A percentile compares a stretch with the other conserved stretches of the same genome.
These are phyloP conservation scores for Saccopteryx bilineata DNA, from an alignment of 2,113 vertebrate species.

Conservation along the genomic window DNA sequence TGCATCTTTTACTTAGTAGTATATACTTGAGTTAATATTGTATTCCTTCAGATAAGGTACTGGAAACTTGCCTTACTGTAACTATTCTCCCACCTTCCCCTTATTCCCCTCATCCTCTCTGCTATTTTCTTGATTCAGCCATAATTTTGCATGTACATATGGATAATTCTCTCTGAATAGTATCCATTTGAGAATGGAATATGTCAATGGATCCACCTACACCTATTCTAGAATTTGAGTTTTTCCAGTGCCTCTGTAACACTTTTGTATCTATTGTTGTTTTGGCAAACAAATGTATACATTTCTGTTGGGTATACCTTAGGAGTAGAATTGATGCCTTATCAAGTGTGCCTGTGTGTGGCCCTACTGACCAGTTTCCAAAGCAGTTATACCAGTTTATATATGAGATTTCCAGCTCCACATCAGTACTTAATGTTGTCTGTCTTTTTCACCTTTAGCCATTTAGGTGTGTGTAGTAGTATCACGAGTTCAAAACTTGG, in stretches of 20 bases:
- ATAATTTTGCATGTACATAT: not conserved
- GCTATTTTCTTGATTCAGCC: not conserved
- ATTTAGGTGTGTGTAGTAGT: conserved; percentile 17
- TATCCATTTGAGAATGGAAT: conserved; percentile 17
- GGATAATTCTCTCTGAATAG: not conserved
- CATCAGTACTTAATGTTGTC: not conserved
- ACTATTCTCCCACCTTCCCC: not conserved
- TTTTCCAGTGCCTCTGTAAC: not conserved
- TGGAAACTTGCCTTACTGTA: conserved; percentile 12
- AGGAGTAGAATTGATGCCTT: not conserved
- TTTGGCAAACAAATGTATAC: not conserved
- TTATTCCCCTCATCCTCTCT: not conserved
- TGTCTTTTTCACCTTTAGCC: not conserved
- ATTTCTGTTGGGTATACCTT: not conserved
- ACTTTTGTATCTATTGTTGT: not conserved
- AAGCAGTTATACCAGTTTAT: not conserved
- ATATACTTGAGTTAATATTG: not conserved
- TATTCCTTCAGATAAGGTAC: not conserved
- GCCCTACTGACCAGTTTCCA: conserved; percentile 6
- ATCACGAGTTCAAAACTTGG: conserved; percentile 18
- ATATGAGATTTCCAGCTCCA: not conserved
- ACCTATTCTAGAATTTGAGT: conserved; percentile 40
- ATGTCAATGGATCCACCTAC: not conserved
- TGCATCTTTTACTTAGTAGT: conserved; percentile 32
- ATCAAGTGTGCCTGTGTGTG: not conserved